These are phyloP conservation scores for Agrochola macilenta DNA, from an alignment of 2,888 invertebrate genomes.

Conservation along the genomic window DNA sequence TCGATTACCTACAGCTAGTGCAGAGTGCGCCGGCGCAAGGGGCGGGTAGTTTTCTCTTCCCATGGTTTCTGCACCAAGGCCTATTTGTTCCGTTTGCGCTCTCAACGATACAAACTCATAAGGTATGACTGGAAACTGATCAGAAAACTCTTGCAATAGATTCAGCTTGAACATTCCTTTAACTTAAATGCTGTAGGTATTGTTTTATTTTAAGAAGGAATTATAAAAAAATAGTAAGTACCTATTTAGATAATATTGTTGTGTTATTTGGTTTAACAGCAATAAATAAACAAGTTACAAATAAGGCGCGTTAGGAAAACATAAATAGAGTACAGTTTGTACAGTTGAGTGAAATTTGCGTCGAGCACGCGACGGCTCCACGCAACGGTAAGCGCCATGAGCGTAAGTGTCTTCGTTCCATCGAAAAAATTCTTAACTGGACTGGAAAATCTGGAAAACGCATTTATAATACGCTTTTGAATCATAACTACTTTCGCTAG, in stretches of 20 bases:
- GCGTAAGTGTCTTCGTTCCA: slow-evolving; percentile 81
- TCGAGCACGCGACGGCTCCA: slow-evolving; percentile 82
- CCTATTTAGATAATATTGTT: background rate
- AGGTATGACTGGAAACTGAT: background rate
- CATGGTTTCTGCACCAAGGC: slow-evolving; percentile 76
- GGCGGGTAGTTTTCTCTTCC: slow-evolving; percentile 80
- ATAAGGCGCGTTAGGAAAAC: slow-evolving; percentile 62
- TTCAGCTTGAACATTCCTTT: background rate
- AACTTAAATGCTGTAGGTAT: background rate
- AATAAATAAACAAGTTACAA: slow-evolving; percentile 32
- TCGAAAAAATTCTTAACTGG: slow-evolving; percentile 78
- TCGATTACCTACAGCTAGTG: slow-evolving; percentile 46
- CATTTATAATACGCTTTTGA: slow-evolving; percentile 82
- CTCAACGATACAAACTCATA: slow-evolving; percentile 16
- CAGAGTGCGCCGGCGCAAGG: slow-evolving; percentile 53
- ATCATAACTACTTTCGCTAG: slow-evolving; percentile 86
- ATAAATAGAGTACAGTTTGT: slow-evolving; percentile 58
- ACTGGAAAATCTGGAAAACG: slow-evolving; percentile 85
- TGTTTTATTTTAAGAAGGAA: background rate
- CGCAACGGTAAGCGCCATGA: slow-evolving; percentile 82
- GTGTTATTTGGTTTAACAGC: slow-evolving; percentile 6
- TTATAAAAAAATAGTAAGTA: slow-evolving; percentile 5
- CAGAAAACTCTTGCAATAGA: background rate
- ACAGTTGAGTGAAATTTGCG: slow-evolving; percentile 81
- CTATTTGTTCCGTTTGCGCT: slow-evolving; percentile 62